phyloP scores from a whole-genome alignment of 2,888 invertebrate genomes.

The Automeris io region DNA sequence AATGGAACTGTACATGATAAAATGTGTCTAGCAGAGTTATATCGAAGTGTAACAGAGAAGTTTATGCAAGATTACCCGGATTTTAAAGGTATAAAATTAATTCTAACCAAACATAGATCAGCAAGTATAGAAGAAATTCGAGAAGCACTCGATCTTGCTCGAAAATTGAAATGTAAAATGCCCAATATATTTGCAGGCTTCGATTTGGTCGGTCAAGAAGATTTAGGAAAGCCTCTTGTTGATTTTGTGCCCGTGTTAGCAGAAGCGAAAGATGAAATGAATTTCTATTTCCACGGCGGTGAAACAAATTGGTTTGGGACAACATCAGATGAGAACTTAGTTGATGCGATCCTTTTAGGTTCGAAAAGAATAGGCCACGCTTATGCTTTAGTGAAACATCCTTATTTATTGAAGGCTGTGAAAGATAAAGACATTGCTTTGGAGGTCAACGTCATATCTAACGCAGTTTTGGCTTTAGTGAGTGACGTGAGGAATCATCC shows the following conservation, averaged over 20 bases:
- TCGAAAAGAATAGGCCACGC: constrained; percentile 88
- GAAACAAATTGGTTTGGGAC: constrained; percentile 86
- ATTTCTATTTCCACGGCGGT: constrained; percentile 87
- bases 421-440: constrained; percentile 80
- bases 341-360: constrained; percentile 86
- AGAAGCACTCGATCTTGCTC: constrained; percentile 47
- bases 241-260: constrained; percentile 77
- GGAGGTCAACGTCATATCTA: constrained; percentile 89
- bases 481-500: constrained; percentile 88
- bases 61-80: constrained; percentile 79
- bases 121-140: constrained; percentile 46
- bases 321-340: constrained; percentile 82
- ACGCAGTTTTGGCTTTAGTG: constrained; percentile 83
- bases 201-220: constrained; percentile 90
- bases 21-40: constrained; percentile 73
- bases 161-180: constrained; percentile 57
- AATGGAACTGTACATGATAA: constrained; percentile 74
- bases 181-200: constrained; percentile 86
- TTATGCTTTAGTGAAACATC: constrained; percentile 85
- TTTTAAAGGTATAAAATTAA: constrained; percentile 82
- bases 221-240: constrained; percentile 79
- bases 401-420: constrained; percentile 75
- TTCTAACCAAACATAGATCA: constrained; percentile 62
- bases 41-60: constrained; percentile 69
- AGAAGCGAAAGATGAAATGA: constrained; percentile 66